A percentile compares a stretch with the other conserved stretches of the same genome.
phyloP scores from a whole-genome alignment of 2,113 vertebrate species.

The Pomatostomus ruficeps region DNA sequence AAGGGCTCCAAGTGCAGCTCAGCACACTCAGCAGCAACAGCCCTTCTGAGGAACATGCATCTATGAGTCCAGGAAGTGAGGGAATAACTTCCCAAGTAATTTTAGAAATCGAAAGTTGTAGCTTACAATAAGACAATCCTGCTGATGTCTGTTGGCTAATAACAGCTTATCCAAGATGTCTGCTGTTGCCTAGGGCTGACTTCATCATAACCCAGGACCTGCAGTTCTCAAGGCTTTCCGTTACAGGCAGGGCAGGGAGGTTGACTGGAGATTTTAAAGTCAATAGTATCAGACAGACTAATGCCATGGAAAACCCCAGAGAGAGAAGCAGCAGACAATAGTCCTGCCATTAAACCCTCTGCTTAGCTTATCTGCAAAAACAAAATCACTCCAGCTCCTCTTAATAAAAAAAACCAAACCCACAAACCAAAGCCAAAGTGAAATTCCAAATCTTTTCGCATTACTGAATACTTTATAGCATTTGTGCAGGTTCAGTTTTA shows the following conservation, averaged over 20 bases:
- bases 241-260: neutral
- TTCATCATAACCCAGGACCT: neutral
- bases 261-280: neutral
- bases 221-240: neutral
- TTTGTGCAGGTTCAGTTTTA: neutral
- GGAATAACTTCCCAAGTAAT: neutral
- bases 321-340: neutral
- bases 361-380: neutral
- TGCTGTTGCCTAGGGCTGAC: neutral
- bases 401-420: neutral
- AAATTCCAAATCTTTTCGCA: neutral
- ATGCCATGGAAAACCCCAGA: neutral
- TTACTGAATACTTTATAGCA: neutral
- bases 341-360: neutral
- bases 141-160: neutral
- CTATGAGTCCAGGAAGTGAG: neutral
- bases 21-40: neutral
- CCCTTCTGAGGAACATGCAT: fast-evolving
- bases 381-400: neutral
- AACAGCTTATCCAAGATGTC: neutral
- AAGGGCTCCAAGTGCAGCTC: neutral
- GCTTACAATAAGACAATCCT: neutral
- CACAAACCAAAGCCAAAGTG: neutral
- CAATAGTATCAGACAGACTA: neutral
- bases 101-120: neutral